phyloP scores from a whole-genome alignment of 1,140 invertebrate genomes.

The Lucilia sericata region DNA sequence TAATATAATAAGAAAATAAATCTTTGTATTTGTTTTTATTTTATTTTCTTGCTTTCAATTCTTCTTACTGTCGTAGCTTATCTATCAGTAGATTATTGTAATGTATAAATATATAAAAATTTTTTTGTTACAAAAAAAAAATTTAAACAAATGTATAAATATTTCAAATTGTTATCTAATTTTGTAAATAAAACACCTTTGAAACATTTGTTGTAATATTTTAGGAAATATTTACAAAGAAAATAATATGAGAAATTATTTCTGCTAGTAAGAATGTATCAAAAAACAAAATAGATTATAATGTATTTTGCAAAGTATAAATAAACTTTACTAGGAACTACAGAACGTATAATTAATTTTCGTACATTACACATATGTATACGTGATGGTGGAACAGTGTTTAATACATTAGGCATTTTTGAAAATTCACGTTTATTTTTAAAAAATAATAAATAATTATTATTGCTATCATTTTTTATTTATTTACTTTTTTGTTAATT shows the following conservation, averaged over 20 bases:
- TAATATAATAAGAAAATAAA: constrained; percentile 1
- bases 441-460: too few relatives aligned
- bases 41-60: not conserved
- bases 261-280: too few relatives aligned
- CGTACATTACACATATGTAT: too few relatives aligned
- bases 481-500: too few relatives aligned
- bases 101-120: not conserved
- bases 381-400: too few relatives aligned
- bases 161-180: constrained; percentile 1
- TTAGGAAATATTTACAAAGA: not conserved
- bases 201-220: too few relatives aligned
- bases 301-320: too few relatives aligned
- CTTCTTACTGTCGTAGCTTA: constrained; percentile 3
- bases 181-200: not conserved
- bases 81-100: constrained; percentile 7
- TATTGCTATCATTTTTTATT: too few relatives aligned
- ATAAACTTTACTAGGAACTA: too few relatives aligned
- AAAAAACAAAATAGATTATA: not conserved
- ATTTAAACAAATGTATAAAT: not conserved
- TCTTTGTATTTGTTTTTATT: not conserved
- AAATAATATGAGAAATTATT: constrained; percentile 10
- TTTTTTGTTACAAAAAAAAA: not conserved
- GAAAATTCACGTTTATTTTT: too few relatives aligned
- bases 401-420: too few relatives aligned
- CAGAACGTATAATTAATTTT: too few relatives aligned